Evolutionary conservation across 2,888 invertebrate genomes (phyloP), one percentile per base, ranked within the genome.

Genomic region (Parascotia fuliginaria): DNA sequence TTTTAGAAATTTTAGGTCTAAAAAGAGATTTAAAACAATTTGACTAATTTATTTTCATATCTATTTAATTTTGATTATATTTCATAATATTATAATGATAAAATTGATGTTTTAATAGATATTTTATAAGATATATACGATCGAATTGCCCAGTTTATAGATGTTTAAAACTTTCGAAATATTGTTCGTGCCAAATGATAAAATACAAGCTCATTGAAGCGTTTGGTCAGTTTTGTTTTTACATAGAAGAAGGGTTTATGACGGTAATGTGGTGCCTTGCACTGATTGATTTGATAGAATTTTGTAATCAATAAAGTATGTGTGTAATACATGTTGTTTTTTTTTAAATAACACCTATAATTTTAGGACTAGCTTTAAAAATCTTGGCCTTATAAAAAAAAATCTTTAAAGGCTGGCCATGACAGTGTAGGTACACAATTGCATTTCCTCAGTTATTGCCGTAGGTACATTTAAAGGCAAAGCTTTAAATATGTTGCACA

Each of bases 241-340:
- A 42, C 37, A 28, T 33, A 48, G 39, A 33, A 38, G 34, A 55
- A 13, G 12, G 29, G 48, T 42, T 42, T 37, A 38, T 14, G 41
- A 54, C 3, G 50, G 40, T 40, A 44, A 52, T 15, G 46, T 50
- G 47, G 66, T 68, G 67, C 67, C 65, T 65, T 68, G 60, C 67
- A 58, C 66, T 52, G 39, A 48, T 60, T 61, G 51, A 63, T 55
- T 60, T 55, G 46, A 60, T 59, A 57, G 58, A 56, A 50, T 60
- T 63, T 70, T 76, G 65, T 73, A 70, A 60, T 63, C 59, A 77
- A 75, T 77, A 77, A 77, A 77, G 47, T 53, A 70, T 69, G 70
- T 75, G 70, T 73, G 66, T 70, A 66, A 55, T 54, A 56, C 58
- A 27, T 55, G 57, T 69, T 60, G 70, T 74, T 69, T 73, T 64